Evolutionary conservation across 2,797 vertebrate species (phyloP), one percentile per base, ranked within the genome.

Genomic region (Acridotheres tristis): DNA sequence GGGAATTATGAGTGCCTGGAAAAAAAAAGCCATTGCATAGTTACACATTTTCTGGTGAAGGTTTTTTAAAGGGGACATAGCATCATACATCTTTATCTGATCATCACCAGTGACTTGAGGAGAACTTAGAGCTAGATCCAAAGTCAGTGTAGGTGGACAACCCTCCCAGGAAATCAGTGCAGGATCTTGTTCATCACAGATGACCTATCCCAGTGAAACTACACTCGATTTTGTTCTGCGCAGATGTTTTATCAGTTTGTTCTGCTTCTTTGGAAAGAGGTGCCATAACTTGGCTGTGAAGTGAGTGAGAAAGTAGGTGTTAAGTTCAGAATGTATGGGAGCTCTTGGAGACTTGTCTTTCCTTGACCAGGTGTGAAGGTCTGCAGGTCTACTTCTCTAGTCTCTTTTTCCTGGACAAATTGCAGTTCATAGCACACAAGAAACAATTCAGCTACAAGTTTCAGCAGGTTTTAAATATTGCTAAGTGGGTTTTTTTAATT

Each of bases 291-390:
- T 77, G 50, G 27, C 86, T 79, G 34, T 79, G 36, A 91, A 91
- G 30, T 51, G 40, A 81, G 16, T 93, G 74, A 94, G 79, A 82
- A 95, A 85, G 73, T 76, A 93, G 71, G 75, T 96, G 57, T 93
- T 92, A 95, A 96, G 69, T 85, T 94, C 75, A 86, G 57, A 23
- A 77, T 13, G 22, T 73, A 96, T 90, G 51, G 82, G 74, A 97
- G 90, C 27, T 95, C 93, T 94, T 51, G 93, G 77, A 95, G 73
- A 94, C 67, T 89, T 92, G 55, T 80, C 94, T 96, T 95, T 95
- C 94, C 90, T 92, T 92, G 83, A 42, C 54, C 83, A 94, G 36
- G 10, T 69, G 93, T 96, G 92, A 97, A 93, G 67, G 85, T 97
- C 94, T 93, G 83, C 38, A 90, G 65, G 90, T 96, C 85, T 96